phyloP scores from a whole-genome alignment of 2,888 invertebrate genomes.

The Orthonychiurus folsomi region DNA sequence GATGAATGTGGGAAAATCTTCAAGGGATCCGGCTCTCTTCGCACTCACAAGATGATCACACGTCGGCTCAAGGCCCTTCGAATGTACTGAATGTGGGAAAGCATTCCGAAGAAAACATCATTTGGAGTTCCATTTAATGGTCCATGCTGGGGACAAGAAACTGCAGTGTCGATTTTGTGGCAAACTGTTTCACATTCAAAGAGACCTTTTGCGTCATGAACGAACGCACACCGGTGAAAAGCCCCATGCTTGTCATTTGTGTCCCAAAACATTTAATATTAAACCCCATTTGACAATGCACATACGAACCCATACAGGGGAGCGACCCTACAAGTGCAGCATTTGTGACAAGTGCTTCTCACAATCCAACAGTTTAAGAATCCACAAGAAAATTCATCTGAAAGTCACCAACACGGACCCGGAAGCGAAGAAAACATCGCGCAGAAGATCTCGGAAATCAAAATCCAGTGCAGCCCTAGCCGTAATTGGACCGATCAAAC shows the following conservation, averaged over 20 bases:
- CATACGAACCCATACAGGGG: slow-evolving; percentile 29
- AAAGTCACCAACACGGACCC: neutral
- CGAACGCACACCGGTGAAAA: slow-evolving; percentile 30
- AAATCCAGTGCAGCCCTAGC: neutral
- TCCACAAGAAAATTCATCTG: slow-evolving; percentile 34
- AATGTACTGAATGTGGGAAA: slow-evolving; percentile 28
- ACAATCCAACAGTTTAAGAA: slow-evolving; percentile 34
- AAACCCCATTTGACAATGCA: slow-evolving; percentile 33
- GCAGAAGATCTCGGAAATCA: too few relatives aligned
- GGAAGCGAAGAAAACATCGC: neutral
- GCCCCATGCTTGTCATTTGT: slow-evolving; percentile 26
- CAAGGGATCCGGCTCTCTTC: slow-evolving; percentile 30
- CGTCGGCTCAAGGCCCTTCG: slow-evolving; percentile 27
- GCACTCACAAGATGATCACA: slow-evolving; percentile 34
- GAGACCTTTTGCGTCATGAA: slow-evolving; percentile 30
- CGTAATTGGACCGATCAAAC: neutral
- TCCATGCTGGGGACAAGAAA: slow-evolving; percentile 34
- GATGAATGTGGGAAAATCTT: slow-evolving; percentile 34
- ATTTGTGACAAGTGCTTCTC: slow-evolving; percentile 34
- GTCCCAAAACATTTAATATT: slow-evolving; percentile 30
- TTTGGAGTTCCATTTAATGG: slow-evolving; percentile 32
- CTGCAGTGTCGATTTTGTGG: slow-evolving; percentile 33
- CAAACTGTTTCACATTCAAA: slow-evolving; percentile 29
- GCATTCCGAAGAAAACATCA: slow-evolving; percentile 33
- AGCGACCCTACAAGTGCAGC: slow-evolving; percentile 27